phyloP scores from a whole-genome alignment of 2,888 invertebrate genomes.

The Gortyna flavago region DNA sequence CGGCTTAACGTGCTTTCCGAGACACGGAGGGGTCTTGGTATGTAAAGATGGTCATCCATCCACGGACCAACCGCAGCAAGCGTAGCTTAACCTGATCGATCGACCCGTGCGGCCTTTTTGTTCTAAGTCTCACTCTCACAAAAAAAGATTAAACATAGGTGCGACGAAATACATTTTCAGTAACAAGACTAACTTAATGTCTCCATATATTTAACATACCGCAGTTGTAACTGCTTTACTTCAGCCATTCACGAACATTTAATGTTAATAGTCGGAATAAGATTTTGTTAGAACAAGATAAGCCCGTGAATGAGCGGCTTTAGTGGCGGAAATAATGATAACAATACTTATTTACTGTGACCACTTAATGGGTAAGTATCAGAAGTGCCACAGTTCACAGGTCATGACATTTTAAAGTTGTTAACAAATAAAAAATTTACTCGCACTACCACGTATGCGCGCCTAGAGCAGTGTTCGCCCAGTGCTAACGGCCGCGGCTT shows the following conservation, averaged over 20 bases:
- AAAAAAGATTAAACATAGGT: neutral
- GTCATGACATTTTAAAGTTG: neutral
- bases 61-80: too few relatives aligned
- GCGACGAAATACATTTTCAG: neutral
- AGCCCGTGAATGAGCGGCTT: slow-evolving; percentile 65
- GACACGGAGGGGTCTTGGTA: too few relatives aligned
- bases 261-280: slow-evolving; percentile 65
- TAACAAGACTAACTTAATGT: slow-evolving; percentile 12
- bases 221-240: slow-evolving; percentile 32
- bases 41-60: too few relatives aligned
- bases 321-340: slow-evolving; percentile 68
- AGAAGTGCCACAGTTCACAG: slow-evolving; percentile 21
- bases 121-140: neutral
- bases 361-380: neutral
- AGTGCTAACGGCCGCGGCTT: too few relatives aligned
- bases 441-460: too few relatives aligned
- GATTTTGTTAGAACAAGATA: slow-evolving; percentile 71
- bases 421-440: neutral
- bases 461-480: too few relatives aligned
- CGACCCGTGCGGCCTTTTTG: too few relatives aligned
- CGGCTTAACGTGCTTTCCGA: too few relatives aligned
- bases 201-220: slow-evolving; percentile 42
- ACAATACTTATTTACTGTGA: slow-evolving; percentile 71
- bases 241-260: slow-evolving; percentile 52
- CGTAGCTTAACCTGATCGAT: too few relatives aligned